Evolutionary conservation across 2,113 vertebrate species (phyloP).

Genomic region (Peromyscus californicus): DNA sequence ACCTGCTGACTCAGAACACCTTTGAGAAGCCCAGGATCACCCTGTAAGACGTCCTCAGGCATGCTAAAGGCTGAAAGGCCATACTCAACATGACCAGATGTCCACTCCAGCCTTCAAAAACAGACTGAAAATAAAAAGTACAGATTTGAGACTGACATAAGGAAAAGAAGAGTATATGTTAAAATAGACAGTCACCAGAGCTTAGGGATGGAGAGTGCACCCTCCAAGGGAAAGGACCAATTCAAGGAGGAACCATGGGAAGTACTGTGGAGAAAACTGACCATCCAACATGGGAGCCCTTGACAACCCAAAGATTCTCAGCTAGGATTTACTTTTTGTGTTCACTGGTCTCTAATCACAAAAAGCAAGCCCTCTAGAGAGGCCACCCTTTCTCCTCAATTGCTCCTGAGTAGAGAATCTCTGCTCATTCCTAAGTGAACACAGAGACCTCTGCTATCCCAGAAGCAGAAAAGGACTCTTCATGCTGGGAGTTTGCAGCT

Average conservation of each 20-base stretch:
- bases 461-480: not conserved
- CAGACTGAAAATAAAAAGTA: constrained; percentile 1
- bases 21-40: not conserved
- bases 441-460: not conserved
- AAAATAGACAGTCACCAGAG: not conserved
- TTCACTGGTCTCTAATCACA: not conserved
- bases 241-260: not conserved
- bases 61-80: not conserved
- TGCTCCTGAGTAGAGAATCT: not conserved
- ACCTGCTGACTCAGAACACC: not conserved
- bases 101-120: not conserved
- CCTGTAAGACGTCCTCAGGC: not conserved
- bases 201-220: not conserved
- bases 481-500: not conserved
- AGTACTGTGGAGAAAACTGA: not conserved
- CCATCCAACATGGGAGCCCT: not conserved
- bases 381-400: not conserved
- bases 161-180: not conserved
- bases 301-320: not conserved
- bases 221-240: not conserved
- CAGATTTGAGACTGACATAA: not conserved
- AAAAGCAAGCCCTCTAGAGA: not conserved
- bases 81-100: not conserved
- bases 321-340: not conserved
- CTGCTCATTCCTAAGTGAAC: not conserved